Percentiles rank a stretch among this genome's conserved stretches.
These are phyloP conservation scores for Kryphioiulus occultus DNA, from an alignment of 2,888 invertebrate species.

Conservation along the genomic window DNA sequence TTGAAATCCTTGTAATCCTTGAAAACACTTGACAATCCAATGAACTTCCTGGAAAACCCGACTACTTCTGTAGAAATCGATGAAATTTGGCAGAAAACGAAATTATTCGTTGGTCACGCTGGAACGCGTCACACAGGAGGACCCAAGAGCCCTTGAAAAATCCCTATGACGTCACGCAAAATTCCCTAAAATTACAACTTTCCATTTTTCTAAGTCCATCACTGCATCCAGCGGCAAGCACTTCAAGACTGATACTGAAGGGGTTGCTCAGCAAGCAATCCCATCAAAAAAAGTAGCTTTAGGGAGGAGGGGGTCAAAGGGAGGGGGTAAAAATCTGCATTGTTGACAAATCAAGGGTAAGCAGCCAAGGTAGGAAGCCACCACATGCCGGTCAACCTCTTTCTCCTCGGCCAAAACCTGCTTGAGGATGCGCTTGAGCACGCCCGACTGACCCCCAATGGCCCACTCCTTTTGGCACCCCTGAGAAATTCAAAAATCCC, in stretches of 20 bases:
- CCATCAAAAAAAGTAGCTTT: not conserved
- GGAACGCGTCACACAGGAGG: not conserved
- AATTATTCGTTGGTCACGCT: not conserved
- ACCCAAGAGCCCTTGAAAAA: not conserved
- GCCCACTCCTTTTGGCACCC: not conserved
- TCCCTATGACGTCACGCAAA: not conserved
- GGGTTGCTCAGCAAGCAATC: not conserved
- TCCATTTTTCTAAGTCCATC: not conserved
- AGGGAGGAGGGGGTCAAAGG: constrained; percentile 18
- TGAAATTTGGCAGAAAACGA: too few relatives aligned
- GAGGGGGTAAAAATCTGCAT: constrained; percentile 22
- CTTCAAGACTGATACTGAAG: not conserved
- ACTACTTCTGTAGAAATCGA: too few relatives aligned
- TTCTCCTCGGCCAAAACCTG: not conserved
- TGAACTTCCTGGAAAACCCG: too few relatives aligned
- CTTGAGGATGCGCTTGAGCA: not conserved
- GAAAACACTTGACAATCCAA: too few relatives aligned
- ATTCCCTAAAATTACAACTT: not conserved
- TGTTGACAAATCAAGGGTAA: constrained; percentile 1
- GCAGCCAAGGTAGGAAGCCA: not conserved
- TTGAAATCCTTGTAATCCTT: too few relatives aligned
- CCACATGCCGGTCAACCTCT: constrained; percentile 3
- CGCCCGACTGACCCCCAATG: constrained; percentile 22
- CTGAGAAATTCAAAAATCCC: not conserved
- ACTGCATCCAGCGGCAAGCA: not conserved